Evolutionary conservation across 1,140 invertebrate genomes (phyloP), one percentile per base, ranked within the genome.

Genomic region (Bombus fervidus): DNA sequence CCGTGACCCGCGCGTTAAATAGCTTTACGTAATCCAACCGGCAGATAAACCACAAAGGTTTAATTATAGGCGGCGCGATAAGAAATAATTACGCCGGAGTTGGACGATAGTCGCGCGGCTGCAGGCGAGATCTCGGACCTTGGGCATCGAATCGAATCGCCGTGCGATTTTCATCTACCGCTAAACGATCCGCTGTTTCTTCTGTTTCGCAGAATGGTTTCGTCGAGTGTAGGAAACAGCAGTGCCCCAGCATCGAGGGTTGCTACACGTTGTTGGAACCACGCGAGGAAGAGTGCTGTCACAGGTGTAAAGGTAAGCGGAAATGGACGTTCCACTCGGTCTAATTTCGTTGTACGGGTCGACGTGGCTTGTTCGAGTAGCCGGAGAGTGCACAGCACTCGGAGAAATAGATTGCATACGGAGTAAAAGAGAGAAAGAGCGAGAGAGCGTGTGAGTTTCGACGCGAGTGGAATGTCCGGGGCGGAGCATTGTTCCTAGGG

Each of bases 221-320:
- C 92, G 97, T 98, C 1, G 96, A 96, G 87, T 98, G 97, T 92
- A 93, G 95, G 71, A 93, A 96, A 86, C 95, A 96, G 78, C 95
- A 95, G 74, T 98, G 97, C 93, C 97, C 97, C 0, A 95, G 96
- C 83, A 96, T 96, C 77, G 96, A 97, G 87, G 97, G 97, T 75
- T 97, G 97, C 91, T 97, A 97, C 90, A 95, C 97, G 93, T 91
- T 97, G 34, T 93, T 96, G 47, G 95, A 96, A 41, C 95, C 95
- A 80, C 93, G 94, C 13, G 95, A 95, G 43, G 96, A 96, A 80
- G 95, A 96, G 43, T 97, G 97, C 90, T 97, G 97, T 92, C 95
- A 96, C 84, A 95, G 95, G 91, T 97, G 97, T 89, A 97, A 97
- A 97, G 97, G 97, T 97, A 94, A 92, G 76, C n/a, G 18, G 4